Evolutionary conservation across 2,113 vertebrate genomes (phyloP).

Genomic region (Amphiprion ocellaris): DNA sequence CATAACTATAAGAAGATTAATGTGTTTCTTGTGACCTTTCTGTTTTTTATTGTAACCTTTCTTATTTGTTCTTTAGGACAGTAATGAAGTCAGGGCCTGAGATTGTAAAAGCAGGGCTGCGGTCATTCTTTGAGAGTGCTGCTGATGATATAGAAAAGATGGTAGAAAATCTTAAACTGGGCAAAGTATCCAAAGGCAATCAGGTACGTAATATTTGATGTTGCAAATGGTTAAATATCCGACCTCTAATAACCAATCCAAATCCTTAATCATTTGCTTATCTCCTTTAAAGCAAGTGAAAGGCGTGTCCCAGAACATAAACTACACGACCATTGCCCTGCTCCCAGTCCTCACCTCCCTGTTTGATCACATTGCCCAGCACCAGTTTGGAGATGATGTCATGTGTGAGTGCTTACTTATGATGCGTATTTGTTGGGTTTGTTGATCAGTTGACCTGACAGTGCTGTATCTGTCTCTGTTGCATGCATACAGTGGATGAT

Average conservation of each 20-base stretch:
- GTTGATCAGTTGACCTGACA: slow-evolving; percentile 1
- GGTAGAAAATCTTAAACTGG: slow-evolving; percentile 94
- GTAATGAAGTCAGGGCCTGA: slow-evolving; percentile 97
- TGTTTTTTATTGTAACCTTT: not conserved
- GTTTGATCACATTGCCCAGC: slow-evolving; percentile 95
- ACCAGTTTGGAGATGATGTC: slow-evolving; percentile 95
- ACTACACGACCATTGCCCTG: slow-evolving; percentile 94
- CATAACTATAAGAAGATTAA: not conserved
- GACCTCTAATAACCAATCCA: not conserved
- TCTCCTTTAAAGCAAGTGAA: slow-evolving; percentile 86
- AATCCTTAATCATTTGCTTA: slow-evolving; percentile 2
- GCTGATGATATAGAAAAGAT: slow-evolving; percentile 96
- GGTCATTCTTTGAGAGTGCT: slow-evolving; percentile 94
- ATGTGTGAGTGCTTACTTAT: slow-evolving; percentile 83
- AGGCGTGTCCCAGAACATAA: slow-evolving; percentile 95
- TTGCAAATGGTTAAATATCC: slow-evolving; percentile 9
- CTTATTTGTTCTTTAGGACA: slow-evolving; percentile 81
- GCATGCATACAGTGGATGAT: slow-evolving; percentile 88
- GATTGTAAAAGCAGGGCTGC: slow-evolving; percentile 95
- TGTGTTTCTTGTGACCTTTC: not conserved
- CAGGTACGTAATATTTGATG: slow-evolving; percentile 75
- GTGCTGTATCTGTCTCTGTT: not conserved
- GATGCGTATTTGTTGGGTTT: not conserved
- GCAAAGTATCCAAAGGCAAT: slow-evolving; percentile 92
- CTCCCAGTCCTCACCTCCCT: slow-evolving; percentile 94